Evolutionary conservation across 2,888 invertebrate species (phyloP).

Genomic region (Trissolcus brochymenae): DNA sequence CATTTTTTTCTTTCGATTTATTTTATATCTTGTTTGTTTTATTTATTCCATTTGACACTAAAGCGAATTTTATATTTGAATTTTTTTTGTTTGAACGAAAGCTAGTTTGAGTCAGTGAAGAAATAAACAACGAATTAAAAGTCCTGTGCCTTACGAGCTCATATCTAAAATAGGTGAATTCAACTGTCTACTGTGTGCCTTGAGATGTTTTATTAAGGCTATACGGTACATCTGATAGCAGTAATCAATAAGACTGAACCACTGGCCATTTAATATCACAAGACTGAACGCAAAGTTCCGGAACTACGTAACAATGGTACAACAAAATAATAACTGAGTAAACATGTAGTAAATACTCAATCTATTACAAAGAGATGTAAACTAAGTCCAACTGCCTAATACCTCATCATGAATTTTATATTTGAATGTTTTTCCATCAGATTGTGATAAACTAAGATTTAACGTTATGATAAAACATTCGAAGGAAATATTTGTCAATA

Average conservation of each 20-base stretch:
- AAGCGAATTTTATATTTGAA: too few species aligned
- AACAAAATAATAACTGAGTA: constrained; percentile 32
- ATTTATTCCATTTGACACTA: too few species aligned
- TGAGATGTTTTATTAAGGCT: too few species aligned
- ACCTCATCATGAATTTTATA: constrained; percentile 2
- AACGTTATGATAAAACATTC: constrained; percentile 10
- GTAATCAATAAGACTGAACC: constrained; percentile 8
- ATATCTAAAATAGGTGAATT: background rate
- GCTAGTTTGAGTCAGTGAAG: too few species aligned
- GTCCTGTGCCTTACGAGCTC: constrained; percentile 7
- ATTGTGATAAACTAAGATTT: constrained; percentile 41
- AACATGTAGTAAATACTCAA: constrained; percentile 25
- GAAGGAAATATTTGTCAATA: constrained; percentile 1
- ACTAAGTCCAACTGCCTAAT: constrained; percentile 30
- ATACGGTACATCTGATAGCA: background rate
- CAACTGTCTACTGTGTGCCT: too few species aligned
- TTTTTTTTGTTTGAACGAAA: too few species aligned
- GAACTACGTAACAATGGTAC: constrained; percentile 34
- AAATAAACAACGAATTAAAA: background rate
- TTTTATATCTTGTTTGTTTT: background rate
- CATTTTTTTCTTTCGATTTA: background rate
- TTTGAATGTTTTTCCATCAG: constrained; percentile 9
- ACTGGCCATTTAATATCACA: constrained; percentile 2
- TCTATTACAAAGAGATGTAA: constrained; percentile 36
- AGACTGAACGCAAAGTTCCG: constrained; percentile 33